These are phyloP conservation scores for Bettongia penicillata DNA, from an alignment of 2,113 vertebrate genomes.

Conservation along the genomic window DNA sequence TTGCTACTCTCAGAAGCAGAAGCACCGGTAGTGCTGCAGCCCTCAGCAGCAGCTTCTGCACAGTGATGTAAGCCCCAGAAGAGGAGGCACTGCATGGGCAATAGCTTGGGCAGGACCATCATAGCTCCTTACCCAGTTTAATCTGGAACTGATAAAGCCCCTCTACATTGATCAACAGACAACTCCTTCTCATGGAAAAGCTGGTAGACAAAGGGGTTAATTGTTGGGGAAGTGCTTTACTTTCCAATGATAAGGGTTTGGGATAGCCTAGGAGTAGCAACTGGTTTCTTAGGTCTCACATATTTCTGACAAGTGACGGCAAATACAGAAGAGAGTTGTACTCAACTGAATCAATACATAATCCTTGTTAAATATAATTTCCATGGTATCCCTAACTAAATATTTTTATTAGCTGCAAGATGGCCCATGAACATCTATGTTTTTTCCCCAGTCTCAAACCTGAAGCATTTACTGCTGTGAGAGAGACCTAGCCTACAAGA, in stretches of 20 bases:
- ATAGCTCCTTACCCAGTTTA: not conserved
- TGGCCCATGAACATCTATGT: not conserved
- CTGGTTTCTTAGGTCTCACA: not conserved
- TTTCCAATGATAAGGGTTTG: not conserved
- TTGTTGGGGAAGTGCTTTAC: not conserved
- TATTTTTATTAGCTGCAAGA: not conserved
- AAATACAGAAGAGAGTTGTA: not conserved
- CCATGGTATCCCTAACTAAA: not conserved
- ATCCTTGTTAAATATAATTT: not conserved
- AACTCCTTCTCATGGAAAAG: not conserved
- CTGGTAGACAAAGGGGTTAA: not conserved
- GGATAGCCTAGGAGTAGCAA: not conserved
- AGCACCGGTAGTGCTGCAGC: not conserved
- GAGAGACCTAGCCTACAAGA: not conserved
- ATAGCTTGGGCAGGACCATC: not conserved
- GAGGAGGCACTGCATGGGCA: not conserved
- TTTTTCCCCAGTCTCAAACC: not conserved
- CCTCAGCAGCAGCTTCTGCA: not conserved
- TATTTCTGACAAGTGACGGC: not conserved
- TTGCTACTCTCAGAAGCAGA: not conserved
- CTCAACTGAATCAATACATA: not conserved
- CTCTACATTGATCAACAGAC: not conserved
- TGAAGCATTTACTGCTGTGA: not conserved
- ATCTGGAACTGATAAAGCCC: not conserved
- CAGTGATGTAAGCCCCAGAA: not conserved